phyloP scores from a whole-genome alignment of 37 sponge, comb jelly and placozoan species.

The Petrosia ficiformis region DNA sequence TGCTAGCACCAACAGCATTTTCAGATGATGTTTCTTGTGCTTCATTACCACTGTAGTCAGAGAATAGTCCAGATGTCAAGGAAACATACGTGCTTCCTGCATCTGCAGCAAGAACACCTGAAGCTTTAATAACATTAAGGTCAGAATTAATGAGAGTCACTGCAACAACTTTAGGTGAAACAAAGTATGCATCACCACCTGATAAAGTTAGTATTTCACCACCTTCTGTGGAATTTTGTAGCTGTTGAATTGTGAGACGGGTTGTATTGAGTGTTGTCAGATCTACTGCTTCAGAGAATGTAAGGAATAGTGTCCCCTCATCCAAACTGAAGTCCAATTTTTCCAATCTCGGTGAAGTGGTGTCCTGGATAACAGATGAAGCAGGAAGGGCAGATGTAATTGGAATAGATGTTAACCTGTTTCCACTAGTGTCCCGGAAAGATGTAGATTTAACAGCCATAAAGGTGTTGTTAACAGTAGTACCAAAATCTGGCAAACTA shows the following conservation, averaged over 20 bases:
- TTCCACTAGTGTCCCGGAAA: conserved; percentile 75
- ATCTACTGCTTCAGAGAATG: conserved; percentile 77
- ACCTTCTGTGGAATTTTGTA: conserved; percentile 36
- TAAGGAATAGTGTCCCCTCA: conserved; percentile 49
- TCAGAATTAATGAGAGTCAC: conserved; percentile 42
- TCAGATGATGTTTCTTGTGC: conserved; percentile 20
- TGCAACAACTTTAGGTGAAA: conserved; percentile 62
- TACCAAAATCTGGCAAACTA: conserved; percentile 40
- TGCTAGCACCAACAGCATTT: conserved; percentile 18
- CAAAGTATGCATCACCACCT: conserved; percentile 32
- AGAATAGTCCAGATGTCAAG: conserved; percentile 42
- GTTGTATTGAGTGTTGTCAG: conserved; percentile 48
- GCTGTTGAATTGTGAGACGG: conserved; percentile 55
- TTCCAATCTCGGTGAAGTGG: conserved; percentile 34
- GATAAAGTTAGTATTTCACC: conserved; percentile 29
- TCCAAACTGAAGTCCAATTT: conserved; percentile 42
- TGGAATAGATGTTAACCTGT: conserved; percentile 42
- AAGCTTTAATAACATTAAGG: conserved; percentile 51
- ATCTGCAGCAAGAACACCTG: conserved; percentile 46
- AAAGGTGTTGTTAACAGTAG: conserved; percentile 48
- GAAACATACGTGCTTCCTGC: conserved; percentile 43
- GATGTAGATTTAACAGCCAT: conserved; percentile 29
- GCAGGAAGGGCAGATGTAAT: conserved; percentile 43
- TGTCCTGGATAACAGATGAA: conserved; percentile 27
- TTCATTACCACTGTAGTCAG: conserved; percentile 55